Evolutionary conservation across 1,140 invertebrate genomes (phyloP), one percentile per base, ranked within the genome.

Genomic region (Pachypeltis micranthus): DNA sequence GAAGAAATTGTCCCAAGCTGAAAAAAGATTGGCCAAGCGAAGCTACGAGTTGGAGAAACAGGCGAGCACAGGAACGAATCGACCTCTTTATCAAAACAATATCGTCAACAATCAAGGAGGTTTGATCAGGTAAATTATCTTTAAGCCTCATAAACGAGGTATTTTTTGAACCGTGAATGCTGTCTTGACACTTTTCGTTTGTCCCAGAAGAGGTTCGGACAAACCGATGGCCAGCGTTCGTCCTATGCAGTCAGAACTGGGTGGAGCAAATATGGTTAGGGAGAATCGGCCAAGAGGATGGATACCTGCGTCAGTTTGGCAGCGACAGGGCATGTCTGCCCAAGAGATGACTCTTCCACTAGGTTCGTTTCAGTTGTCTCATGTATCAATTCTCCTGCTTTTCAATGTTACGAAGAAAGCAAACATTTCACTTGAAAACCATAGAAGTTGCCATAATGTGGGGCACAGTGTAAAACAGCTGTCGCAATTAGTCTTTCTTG

Each of bases 21-120:
- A 99, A 73, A 98, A 98, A 73, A 78, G 90, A 67, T 77, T 96
- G 51, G 96, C 96, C 0, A 89, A 93, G 71, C 79, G 92, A 68
- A 89, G 91, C 67, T 98, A 98, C 72, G 93, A 97, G 72, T 77
- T 92, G 62, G 93, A 96, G 71, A 96, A 96, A 76, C 89, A 91
- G 74, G 88, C 91, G 0, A 87, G 55, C 26, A 64, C 29, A n/a
- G 65, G 63, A 28, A 66, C 44, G 23, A 66, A 55, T 1, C 31
- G 66, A 44, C 70, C 70, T 26, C 62, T 68, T 25, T 71, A 72
- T 63, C 29, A 29, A 4, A 59, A 59, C 27, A 59, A 59, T n/a
- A 2, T 7, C 12, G 57, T 59, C n/a, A 31, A 28, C 25, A 29
- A 12, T 31, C 57, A 27, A 59, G 57, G 57, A 23, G 57, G 57